Evolutionary conservation across 2,113 vertebrate genomes (phyloP).

Genomic region (Puntigrus tetrazona): DNA sequence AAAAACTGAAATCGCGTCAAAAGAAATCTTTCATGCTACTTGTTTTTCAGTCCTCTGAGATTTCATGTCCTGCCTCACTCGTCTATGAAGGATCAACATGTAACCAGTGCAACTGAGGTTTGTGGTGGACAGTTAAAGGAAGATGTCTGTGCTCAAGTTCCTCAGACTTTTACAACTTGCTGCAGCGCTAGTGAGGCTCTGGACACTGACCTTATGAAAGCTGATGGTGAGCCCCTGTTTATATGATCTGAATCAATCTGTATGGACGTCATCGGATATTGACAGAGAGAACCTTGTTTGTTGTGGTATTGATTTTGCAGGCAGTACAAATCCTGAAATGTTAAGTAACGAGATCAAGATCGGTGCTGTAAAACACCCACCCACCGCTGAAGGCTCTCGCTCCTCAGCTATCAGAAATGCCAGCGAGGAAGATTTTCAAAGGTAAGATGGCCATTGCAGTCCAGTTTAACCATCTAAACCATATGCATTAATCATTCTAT

Average conservation of each 20-base stretch:
- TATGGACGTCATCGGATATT: background rate
- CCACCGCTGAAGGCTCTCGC: background rate
- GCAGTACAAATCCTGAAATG: background rate
- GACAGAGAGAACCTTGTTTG: background rate
- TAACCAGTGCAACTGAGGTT: background rate
- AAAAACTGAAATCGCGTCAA: no score
- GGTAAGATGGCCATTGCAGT: background rate
- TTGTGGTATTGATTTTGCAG: background rate
- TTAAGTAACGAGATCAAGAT: background rate
- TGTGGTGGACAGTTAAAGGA: background rate
- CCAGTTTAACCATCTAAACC: background rate
- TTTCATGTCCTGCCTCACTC: background rate
- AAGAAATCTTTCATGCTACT: background rate
- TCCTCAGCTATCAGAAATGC: background rate
- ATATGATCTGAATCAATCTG: background rate
- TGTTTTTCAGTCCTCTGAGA: constrained; percentile 21
- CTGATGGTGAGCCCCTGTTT: background rate
- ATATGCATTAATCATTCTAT: background rate
- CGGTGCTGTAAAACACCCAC: background rate
- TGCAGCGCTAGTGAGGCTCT: background rate
- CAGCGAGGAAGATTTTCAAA: background rate
- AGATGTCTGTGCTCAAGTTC: background rate
- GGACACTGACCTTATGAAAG: background rate
- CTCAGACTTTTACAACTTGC: background rate
- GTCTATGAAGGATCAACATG: background rate